Percentiles rank a stretch among this genome's conserved stretches.
These are phyloP conservation scores for Gymnothorax reevesii DNA, from an alignment of 2,797 vertebrate genomes.

Conservation along the genomic window DNA sequence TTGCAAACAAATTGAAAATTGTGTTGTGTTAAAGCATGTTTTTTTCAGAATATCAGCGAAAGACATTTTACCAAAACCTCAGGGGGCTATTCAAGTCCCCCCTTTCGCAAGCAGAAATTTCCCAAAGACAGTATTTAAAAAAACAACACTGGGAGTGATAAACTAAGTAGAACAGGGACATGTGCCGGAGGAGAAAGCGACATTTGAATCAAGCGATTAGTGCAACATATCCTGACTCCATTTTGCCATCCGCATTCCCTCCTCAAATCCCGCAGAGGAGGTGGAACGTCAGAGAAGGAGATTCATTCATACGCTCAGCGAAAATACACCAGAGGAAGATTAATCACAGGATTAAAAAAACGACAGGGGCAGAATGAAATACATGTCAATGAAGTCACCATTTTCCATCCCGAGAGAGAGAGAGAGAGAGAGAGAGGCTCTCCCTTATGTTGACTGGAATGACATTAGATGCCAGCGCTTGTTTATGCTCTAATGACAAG, in stretches of 20 bases:
- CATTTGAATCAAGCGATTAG: conserved; percentile 59
- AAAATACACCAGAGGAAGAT: conserved; percentile 33
- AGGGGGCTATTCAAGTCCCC: background rate
- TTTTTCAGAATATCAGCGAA: background rate
- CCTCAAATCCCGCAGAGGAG: conserved; percentile 58
- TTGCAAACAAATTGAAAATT: background rate
- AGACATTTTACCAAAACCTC: background rate
- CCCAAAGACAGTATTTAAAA: background rate
- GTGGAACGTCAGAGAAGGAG: conserved; percentile 45
- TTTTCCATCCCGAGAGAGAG: conserved; percentile 48
- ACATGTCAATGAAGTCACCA: conserved; percentile 18
- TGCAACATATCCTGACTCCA: conserved; percentile 52
- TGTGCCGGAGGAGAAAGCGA: conserved; percentile 38
- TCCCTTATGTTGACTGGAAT: conserved; percentile 78
- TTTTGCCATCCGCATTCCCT: conserved; percentile 63
- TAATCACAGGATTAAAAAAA: conserved; percentile 40
- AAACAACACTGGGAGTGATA: background rate
- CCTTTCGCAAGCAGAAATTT: background rate
- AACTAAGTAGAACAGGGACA: conserved; percentile 4
- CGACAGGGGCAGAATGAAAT: conserved; percentile 48
- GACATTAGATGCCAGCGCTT: conserved; percentile 83
- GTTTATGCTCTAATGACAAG: conserved; percentile 87
- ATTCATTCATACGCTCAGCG: conserved; percentile 21
- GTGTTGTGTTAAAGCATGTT: background rate
- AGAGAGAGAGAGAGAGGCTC: conserved; percentile 51